Evolutionary conservation across 2,888 invertebrate species (phyloP), one percentile per base, ranked within the genome.

Genomic region (Dicyrtoma fusca): DNA sequence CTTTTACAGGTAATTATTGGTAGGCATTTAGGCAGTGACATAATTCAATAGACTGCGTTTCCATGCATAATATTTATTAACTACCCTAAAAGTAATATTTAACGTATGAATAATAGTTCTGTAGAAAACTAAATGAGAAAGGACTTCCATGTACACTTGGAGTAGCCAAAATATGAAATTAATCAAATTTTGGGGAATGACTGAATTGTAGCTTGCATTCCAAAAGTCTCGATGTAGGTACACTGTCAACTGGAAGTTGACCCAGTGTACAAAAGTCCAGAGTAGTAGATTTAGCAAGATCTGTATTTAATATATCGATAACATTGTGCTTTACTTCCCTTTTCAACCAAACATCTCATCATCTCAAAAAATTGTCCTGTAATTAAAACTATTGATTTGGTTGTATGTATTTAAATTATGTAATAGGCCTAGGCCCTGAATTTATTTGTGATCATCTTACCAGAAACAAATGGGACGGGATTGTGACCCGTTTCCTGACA

Each of bases 141-240:
- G n/a, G 14, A 63, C 11, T 11, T 47, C 11, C 1, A 63, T 47
- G 23, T 63, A 63, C 14, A 63, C 23, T 23, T 63, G 63, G 14
- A 63, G 45, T 4, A 19, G 19, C 63, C 63, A 47, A 21, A 45
- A 63, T 3, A 63, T 21, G 21, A 23, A 47, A 6, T 63, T 45
- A 21, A 47, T 23, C 23, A 21, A 10, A 47, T 17, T 63, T 23
- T 13, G 42, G 5, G 63, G 47, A 4, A 45, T 44, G 11, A 57
- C 4, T 19, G 21, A 21, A 13, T 13, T 21, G 11, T 14, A 8
- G 34, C 14, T 14, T 61, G 5, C 55, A n/a, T 68, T 57, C 23
- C 45, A 21, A 21, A 68, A 68, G 19, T 68, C 68, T 17, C 44
- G 19, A 8, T 55, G 57, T 1, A 57, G 11, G 44, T 57, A 68